Evolutionary conservation across 2,888 invertebrate species (phyloP), one percentile per base, ranked within the genome.

Genomic region (Spilosoma lubricipeda): DNA sequence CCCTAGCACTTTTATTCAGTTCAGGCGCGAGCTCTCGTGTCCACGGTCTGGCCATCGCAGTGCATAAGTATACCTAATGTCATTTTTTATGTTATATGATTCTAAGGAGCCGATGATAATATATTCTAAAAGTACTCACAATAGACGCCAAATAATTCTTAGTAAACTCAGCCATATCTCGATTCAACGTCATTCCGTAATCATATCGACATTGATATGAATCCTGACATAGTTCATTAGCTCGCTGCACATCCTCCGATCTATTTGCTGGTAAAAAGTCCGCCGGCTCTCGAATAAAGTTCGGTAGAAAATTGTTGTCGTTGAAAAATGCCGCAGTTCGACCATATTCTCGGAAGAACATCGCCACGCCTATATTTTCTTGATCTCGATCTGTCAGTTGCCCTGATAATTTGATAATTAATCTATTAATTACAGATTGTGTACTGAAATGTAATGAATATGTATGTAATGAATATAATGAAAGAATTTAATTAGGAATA

Each of bases 151-250:
- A 97, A 89, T 98, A 99, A 88, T 98, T 98, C 90, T 97, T 97
- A 0, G 99, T 98, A 86, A 97, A 98, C 88, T 98, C 98, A 0
- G 99, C 99, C 96, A 98, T 96, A 83, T 98, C 98, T 80, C 98
- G 96, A 90, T 98, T 97, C 3, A 98, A 93, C 0, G 98, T 98
- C 96, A 98, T 97, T 0, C 98, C 97, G 88, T 97, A 99, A 90
- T 99, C 99, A 88, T 97, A 99, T 84, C 97, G 96, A 91, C 99
- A 99, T 88, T 98, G 98, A 90, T 98, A 98, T 1, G 97, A 97
- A 72, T 97, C 97, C 69, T 98, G 97, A 86, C 99, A 99, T 20
- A 98, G 92, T 70, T 97, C 97, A 67, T 96, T 93, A 0, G 98
- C 98, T 69, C 96, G 93, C 1, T 93, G 92, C 52, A 97, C 95